Evolutionary conservation across 2,113 vertebrate species (phyloP), one percentile per base, ranked within the genome.

Genomic region (Collichthys lucidus): DNA sequence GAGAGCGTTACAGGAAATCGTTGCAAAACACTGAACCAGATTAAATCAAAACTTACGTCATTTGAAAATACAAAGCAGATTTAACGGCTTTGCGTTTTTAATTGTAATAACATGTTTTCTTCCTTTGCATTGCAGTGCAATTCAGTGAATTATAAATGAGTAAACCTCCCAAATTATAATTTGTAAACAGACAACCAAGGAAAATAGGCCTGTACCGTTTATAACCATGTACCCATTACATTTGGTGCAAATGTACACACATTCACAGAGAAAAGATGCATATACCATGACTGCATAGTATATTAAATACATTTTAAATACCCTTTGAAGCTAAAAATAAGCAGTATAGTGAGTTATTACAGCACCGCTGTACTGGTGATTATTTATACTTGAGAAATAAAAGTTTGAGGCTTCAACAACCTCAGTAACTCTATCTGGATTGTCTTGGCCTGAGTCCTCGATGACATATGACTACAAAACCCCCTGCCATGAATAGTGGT

Each of bases 381-480:
- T 29, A 66, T 65, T 17, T 59, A 5, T n/a, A 78, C 1, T 22
- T 16, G 0, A 55, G 5, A 74, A 66, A 75, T 67, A n/a, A 82
- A 79, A 22, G n/a, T 60, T 42, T 42, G 19, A 42, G n/a, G 42
- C 56, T 59, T 79, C 11, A 72, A 71, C 50, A 72, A 63, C 81
- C 66, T 74, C 74, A 44, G 26, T 65, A 61, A 77, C 53, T 85
- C 76, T 60, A 31, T 84, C 44, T 66, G 55, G 59, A 61, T 72
- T 81, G 68, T 83, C 56, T 86, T 91, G 89, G 92, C 87, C 56
- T 7, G 69, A 86, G 76, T 73, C 35, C 85, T 84, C 71, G 71
- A 91, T 92, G 92, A 94, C 91, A 81, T 88, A 89, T 84, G 85
- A 91, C 88, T 68, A 40, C 87, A 87, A 86, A 88, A 63, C 61